phyloP scores from a whole-genome alignment of 2,888 invertebrate species.

The Nomada lathburiana region DNA sequence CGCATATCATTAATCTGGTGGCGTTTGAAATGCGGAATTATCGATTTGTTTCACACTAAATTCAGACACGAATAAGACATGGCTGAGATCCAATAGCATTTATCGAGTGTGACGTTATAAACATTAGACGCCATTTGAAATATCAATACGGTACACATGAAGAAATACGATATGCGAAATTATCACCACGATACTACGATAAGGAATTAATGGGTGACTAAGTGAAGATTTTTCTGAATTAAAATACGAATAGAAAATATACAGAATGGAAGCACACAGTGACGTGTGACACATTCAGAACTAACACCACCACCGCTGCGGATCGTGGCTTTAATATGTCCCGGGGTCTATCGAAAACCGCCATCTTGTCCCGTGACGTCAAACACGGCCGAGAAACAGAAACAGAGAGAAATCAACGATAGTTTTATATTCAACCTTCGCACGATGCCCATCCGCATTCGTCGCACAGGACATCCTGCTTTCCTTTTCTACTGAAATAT shows the following conservation, averaged over 20 bases:
- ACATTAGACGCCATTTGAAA: background rate
- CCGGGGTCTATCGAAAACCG: conserved; percentile 61
- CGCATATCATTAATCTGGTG: conserved; percentile 21
- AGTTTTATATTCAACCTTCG: conserved; percentile 46
- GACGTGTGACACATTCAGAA: conserved; percentile 9
- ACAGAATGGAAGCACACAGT: background rate
- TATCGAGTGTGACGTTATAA: background rate
- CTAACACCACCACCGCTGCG: conserved; percentile 31
- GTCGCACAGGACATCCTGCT: conserved; percentile 26
- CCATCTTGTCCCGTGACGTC: conserved; percentile 66
- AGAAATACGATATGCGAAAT: background rate
- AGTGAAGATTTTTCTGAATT: background rate
- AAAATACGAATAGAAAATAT: background rate
- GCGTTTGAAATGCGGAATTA: background rate
- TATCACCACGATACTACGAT: background rate
- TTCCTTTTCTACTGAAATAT: conserved; percentile 36
- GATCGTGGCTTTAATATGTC: conserved; percentile 25
- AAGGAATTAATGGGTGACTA: background rate
- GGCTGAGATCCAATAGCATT: background rate
- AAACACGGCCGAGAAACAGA: conserved; percentile 30
- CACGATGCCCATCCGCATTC: conserved; percentile 45
- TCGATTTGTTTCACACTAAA: background rate
- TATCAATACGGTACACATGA: background rate
- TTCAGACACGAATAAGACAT: background rate
- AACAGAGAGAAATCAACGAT: conserved; percentile 20